A percentile compares a stretch with the other conserved stretches of the same genome.
phyloP scores from a whole-genome alignment of 1,140 invertebrate species.

The Scaptomyza hsui region DNA sequence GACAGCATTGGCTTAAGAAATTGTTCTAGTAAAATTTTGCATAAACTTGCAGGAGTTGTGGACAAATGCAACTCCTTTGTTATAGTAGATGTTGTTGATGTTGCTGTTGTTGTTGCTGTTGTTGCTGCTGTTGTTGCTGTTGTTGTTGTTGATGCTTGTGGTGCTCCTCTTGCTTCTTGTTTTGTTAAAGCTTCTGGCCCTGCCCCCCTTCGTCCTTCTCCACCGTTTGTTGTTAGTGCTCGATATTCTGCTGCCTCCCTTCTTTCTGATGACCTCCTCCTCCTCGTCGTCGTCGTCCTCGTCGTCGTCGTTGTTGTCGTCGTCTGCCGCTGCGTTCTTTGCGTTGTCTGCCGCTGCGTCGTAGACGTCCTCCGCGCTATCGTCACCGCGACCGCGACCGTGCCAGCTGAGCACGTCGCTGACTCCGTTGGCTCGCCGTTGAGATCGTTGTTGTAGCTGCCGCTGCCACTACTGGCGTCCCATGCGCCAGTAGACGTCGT shows the following conservation, averaged over 20 bases:
- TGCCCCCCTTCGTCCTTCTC: constrained; percentile 13
- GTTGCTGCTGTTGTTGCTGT: neutral
- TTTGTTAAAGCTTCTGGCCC: neutral
- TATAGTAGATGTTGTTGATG: constrained; percentile 15
- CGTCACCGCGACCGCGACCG: constrained; percentile 60
- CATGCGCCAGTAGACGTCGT: constrained; percentile 48
- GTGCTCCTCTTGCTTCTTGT: too few relatives aligned
- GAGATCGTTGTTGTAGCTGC: constrained; percentile 65
- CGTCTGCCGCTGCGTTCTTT: constrained; percentile 33
- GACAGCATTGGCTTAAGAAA: constrained; percentile 30
- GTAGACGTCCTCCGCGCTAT: constrained; percentile 54
- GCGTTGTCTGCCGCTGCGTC: constrained; percentile 37
- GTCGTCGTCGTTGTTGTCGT: too few relatives aligned
- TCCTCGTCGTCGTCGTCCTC: too few relatives aligned
- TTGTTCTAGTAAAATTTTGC: constrained; percentile 32
- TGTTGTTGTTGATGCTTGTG: too few relatives aligned
- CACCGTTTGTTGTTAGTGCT: constrained; percentile 5
- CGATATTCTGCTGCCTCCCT: too few relatives aligned
- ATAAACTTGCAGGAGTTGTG: constrained; percentile 39
- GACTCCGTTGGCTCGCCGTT: constrained; percentile 64
- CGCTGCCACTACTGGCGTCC: constrained; percentile 50
- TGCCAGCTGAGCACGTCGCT: constrained; percentile 59
- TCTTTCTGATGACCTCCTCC: too few relatives aligned
- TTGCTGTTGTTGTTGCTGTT: constrained; percentile 12
- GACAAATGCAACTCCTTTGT: constrained; percentile 41